A percentile compares a stretch with the other conserved stretches of the same genome.
Evolutionary conservation across 2,113 vertebrate genomes (phyloP).

Genomic region (Mesocricetus auratus): DNA sequence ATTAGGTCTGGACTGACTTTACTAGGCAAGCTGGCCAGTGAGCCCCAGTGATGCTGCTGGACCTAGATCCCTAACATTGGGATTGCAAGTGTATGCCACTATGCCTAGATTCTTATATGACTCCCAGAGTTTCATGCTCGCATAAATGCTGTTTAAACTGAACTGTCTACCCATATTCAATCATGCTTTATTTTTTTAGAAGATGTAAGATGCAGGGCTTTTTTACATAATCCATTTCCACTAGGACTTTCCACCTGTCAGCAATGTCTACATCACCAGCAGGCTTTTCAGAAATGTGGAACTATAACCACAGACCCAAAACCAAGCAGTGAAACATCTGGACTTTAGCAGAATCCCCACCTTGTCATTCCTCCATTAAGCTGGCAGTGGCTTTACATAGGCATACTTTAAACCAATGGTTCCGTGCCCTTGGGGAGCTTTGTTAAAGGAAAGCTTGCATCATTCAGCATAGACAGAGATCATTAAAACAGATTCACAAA

Average conservation of each 20-base stretch:
- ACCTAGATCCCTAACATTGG: neutral
- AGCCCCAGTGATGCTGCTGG: neutral
- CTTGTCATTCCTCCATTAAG: neutral
- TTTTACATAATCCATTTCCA: neutral
- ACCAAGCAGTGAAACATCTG: neutral
- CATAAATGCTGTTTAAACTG: neutral
- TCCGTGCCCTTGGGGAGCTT: neutral
- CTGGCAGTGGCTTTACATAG: accelerated
- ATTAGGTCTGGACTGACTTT: neutral
- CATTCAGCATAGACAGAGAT: neutral
- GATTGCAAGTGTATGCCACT: neutral
- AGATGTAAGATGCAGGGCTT: neutral
- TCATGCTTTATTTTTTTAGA: neutral
- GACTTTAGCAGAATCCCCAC: neutral
- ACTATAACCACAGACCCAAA: neutral
- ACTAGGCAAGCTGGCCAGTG: neutral
- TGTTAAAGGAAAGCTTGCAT: neutral
- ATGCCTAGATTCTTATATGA: neutral
- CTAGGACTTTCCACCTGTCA: neutral
- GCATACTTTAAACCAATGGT: neutral
- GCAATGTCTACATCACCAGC: neutral
- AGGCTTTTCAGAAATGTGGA: neutral
- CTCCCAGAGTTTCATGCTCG: neutral
- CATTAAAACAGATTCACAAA: neutral
- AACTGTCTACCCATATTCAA: neutral